These are phyloP conservation scores for Sparidentex hasta DNA, from an alignment of 2,797 vertebrate species.

Conservation along the genomic window DNA sequence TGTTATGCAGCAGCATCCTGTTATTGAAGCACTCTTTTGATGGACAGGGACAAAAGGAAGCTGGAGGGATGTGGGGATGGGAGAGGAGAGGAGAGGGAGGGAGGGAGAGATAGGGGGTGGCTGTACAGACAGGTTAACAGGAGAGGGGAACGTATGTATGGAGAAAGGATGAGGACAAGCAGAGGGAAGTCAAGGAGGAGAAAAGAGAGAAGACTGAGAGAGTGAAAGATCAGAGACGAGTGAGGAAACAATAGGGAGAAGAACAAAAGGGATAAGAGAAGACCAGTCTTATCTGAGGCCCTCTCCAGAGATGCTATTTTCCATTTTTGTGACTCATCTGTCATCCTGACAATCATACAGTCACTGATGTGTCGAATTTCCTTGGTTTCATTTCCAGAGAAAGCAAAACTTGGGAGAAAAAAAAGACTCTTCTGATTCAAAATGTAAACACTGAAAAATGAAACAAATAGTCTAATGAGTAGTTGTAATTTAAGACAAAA, in stretches of 20 bases:
- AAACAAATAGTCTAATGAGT: background rate
- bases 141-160: conserved; percentile 8
- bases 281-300: conserved; percentile 26
- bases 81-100: background rate
- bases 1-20: conserved; percentile 56
- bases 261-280: conserved; percentile 10
- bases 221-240: conserved; percentile 6
- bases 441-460: background rate
- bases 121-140: background rate
- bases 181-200: background rate
- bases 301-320: conserved; percentile 51
- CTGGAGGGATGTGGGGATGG: conserved; percentile 21
- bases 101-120: background rate
- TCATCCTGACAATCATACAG: conserved; percentile 61
- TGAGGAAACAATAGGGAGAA: background rate
- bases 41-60: conserved; percentile 48
- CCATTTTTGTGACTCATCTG: conserved; percentile 52
- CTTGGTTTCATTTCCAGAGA: conserved; percentile 28
- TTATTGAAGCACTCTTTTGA: conserved; percentile 59
- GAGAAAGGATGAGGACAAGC: conserved; percentile 12
- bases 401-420: background rate
- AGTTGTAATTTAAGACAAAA: background rate
- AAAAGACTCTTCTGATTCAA: background rate
- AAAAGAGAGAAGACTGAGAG: background rate
- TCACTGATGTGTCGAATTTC: conserved; percentile 52